These are phyloP conservation scores for Hemicentrotus pulcherrimus DNA, from an alignment of 35 echinoderm and acorn worm species.

Conservation along the genomic window DNA sequence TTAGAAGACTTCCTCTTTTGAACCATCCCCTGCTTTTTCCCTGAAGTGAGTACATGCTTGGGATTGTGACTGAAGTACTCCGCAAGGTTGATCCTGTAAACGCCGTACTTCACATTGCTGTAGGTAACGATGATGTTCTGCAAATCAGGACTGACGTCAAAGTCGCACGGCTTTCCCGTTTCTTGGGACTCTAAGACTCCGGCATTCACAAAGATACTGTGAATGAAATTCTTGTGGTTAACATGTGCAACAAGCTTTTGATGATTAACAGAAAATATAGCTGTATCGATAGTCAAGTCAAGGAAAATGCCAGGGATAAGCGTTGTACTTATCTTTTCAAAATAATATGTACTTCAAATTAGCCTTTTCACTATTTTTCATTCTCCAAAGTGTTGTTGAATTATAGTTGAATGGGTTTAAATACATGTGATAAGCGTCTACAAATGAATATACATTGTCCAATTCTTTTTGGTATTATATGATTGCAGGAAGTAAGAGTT, in stretches of 20 bases:
- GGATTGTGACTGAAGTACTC: slow-evolving; percentile 75
- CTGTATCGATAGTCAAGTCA: slow-evolving; percentile 30
- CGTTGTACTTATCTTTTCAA: not conserved
- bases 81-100: slow-evolving; percentile 67
- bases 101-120: slow-evolving; percentile 51
- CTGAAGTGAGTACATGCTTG: slow-evolving; percentile 50
- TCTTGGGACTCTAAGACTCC: not conserved
- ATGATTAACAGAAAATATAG: slow-evolving; percentile 57
- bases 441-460: too few species aligned
- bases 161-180: not conserved
- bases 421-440: too few species aligned
- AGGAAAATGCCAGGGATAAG: not conserved
- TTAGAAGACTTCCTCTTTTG: not conserved
- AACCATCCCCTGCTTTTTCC: not conserved
- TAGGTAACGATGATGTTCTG: slow-evolving; percentile 60
- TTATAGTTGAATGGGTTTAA: too few species aligned
- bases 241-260: slow-evolving; percentile 51
- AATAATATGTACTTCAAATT: not conserved
- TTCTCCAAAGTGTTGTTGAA: not conserved
- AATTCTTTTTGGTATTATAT: too few species aligned
- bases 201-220: slow-evolving; percentile 47
- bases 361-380: not conserved
- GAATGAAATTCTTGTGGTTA: slow-evolving; percentile 49
- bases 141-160: slow-evolving; percentile 63
- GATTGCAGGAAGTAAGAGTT: too few species aligned